Percentiles rank a stretch among this genome's conserved stretches.
These are phyloP conservation scores for Acropora yongei DNA, from an alignment of 64 coral and sea anemone species.

Conservation along the genomic window DNA sequence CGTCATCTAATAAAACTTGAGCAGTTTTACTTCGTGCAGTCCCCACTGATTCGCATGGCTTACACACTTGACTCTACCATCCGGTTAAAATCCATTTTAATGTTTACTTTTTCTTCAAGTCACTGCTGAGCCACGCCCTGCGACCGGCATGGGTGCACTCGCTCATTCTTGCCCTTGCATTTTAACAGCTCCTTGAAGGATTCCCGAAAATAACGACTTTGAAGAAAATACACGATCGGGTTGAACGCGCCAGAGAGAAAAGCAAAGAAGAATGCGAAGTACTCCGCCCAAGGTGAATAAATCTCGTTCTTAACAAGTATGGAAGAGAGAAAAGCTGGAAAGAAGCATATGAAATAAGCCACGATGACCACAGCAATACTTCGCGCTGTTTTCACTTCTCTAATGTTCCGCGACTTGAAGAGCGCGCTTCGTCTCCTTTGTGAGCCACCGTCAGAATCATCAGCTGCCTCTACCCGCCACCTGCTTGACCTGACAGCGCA, in stretches of 20 bases:
- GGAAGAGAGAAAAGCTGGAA: not conserved
- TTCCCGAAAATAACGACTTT: not conserved
- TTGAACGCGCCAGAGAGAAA: not conserved
- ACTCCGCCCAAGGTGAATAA: not conserved
- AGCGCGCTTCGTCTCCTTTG: not conserved
- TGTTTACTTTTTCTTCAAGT: no score
- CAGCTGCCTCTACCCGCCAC: not conserved
- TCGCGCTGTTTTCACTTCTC: not conserved
- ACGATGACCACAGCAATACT: not conserved
- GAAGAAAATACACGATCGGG: slow-evolving; percentile 17
- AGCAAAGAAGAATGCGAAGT: not conserved
- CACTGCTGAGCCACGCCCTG: no score
- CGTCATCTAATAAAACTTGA: no score
- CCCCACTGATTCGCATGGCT: no score
- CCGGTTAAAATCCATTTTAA: no score
- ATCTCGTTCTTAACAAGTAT: not conserved
- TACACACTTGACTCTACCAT: no score
- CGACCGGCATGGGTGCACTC: not conserved
- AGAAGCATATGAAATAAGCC: slow-evolving; percentile 18
- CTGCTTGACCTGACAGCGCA: not conserved
- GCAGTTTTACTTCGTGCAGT: no score
- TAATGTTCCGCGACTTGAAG: not conserved
- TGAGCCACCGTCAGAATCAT: not conserved
- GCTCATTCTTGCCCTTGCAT: not conserved
- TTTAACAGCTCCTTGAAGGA: not conserved